Evolutionary conservation across 2,797 vertebrate genomes (phyloP).

Genomic region (Gouania willdenowi): DNA sequence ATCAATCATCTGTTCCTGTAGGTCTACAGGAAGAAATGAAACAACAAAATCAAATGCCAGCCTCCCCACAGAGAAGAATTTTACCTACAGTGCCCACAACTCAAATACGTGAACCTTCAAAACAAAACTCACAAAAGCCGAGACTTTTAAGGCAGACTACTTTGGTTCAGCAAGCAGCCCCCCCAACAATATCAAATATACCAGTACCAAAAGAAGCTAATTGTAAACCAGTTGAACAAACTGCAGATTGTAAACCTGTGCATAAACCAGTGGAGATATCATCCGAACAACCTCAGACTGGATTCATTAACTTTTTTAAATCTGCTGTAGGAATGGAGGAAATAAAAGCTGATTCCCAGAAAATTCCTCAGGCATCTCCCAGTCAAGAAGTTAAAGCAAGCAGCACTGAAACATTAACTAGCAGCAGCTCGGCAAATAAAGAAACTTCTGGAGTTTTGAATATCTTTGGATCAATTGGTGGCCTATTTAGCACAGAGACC

Average conservation of each 20-base stretch:
- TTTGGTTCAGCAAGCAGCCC: constrained; percentile 56
- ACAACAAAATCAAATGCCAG: constrained; percentile 32
- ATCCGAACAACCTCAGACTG: constrained; percentile 71
- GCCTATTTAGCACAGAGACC: constrained; percentile 80
- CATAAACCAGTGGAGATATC: constrained; percentile 45
- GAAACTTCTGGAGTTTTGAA: constrained; percentile 76
- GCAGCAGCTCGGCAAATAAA: constrained; percentile 56
- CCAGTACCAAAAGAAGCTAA: constrained; percentile 69
- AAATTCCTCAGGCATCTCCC: constrained; percentile 22
- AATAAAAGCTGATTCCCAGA: constrained; percentile 47
- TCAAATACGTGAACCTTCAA: constrained; percentile 32
- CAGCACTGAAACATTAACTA: constrained; percentile 34
- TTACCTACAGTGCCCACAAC: constrained; percentile 58
- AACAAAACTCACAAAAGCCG: constrained; percentile 59
- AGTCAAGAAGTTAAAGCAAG: constrained; percentile 45
- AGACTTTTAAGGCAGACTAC: constrained; percentile 69
- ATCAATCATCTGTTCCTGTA: constrained; percentile 43
- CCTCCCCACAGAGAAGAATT: constrained; percentile 38
- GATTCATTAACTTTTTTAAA: constrained; percentile 87
- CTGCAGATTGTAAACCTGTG: constrained; percentile 43
- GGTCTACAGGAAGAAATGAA: constrained; percentile 32
- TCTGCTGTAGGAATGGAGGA: constrained; percentile 76
- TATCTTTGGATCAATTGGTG: constrained; percentile 82
- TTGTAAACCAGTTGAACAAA: constrained; percentile 40
- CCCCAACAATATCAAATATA: constrained; percentile 32